Base-by-base conservation (phyloP, 2,888 invertebrate genomes). In the Rotaria socialis region DNA sequence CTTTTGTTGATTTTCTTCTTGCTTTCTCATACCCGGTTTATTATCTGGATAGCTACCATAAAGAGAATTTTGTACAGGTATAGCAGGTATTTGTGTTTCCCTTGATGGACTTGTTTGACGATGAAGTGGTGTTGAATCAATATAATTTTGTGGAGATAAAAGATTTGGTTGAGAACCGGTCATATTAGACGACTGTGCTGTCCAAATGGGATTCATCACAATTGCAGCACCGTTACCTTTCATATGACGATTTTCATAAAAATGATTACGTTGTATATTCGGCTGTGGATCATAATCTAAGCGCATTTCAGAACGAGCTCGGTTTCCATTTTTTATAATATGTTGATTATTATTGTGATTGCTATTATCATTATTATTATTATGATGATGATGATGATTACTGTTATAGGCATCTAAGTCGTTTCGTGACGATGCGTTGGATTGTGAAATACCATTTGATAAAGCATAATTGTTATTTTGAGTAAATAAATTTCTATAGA, bases 1-100 rank as follows among this genome's bases (percentile, higher is more conserved):
- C n/a, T 11, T 47, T 5, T 80, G 80, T 47, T 47, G 8, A 47
- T 4, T 22, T 27, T n/a, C 27, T 67, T 67, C 14, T 67, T 67
- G 67, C 27, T n/a, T 14, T 80, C 1, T 24, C 47, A 47, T n/a
- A 19, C 41, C 80, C 8, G 43, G 22, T 80, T 35, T 43, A 47
- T 80, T 47, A 80, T 80, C 80, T 80, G 80, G 80, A 80, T 80
- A 47, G 19, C 80, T 80, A 4, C 47, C 22, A 80, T 80, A 80
- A 4, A 80, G 43, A 35, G 67, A 35, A 16, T 67, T 14, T 41
- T 35, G 27, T 19, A 67, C 16, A n/a, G 47, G 47, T 11, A 14
- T 24, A 22, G 47, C 8, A 43, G 80, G n/a, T 0, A 80, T 47
- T 47, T 4, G 8, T 14, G 10, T 0, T 3, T 80, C 19, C 24